Evolutionary conservation across 2,797 vertebrate species (phyloP).

Genomic region (Pangasius sanitwongsei): DNA sequence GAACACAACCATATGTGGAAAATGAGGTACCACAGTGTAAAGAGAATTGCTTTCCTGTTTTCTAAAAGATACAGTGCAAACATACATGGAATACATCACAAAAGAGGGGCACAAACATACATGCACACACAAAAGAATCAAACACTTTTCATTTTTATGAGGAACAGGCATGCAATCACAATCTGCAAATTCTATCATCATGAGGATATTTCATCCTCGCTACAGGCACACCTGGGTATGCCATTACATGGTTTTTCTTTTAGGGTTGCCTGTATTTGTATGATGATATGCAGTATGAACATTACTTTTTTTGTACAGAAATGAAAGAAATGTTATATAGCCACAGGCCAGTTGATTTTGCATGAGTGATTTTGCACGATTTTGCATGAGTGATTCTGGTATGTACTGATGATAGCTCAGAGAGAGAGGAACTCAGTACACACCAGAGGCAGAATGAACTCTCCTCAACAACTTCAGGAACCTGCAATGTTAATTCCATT

Average conservation of each 20-base stretch:
- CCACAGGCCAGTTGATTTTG: not conserved
- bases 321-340: not conserved
- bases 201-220: not conserved
- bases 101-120: not conserved
- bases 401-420: not conserved
- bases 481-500: not conserved
- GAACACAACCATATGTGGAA: not conserved
- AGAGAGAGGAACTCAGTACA: not conserved
- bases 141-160: not conserved
- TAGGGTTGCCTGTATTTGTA: not conserved
- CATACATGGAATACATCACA: conserved; percentile 15
- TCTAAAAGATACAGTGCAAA: not conserved
- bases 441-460: not conserved
- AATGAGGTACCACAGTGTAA: not conserved
- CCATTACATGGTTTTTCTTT: not conserved
- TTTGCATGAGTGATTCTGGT: not conserved
- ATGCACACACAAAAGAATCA: not conserved
- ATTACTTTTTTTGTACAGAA: not conserved
- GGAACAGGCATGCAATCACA: not conserved
- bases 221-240: not conserved
- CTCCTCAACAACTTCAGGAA: not conserved
- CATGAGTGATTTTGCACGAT: too few species aligned
- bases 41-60: not conserved
- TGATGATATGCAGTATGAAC: not conserved
- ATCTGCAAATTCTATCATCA: not conserved